Percentiles rank a stretch among this genome's conserved stretches.
These are phyloP conservation scores for Pterobdella sp. DNA, from an alignment of 2,888 invertebrate species.

Conservation along the genomic window DNA sequence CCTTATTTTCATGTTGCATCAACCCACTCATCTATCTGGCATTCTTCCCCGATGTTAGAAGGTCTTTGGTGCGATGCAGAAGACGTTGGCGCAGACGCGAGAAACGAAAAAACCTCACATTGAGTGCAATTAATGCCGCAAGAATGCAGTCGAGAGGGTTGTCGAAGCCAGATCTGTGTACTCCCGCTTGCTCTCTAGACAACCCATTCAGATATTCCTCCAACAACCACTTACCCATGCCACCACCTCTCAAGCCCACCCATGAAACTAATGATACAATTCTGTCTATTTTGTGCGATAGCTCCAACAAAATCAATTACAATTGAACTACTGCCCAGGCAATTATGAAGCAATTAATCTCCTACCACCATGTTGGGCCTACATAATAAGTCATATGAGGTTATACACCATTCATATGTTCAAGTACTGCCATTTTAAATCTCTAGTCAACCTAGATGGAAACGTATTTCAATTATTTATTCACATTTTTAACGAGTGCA, in stretches of 20 bases:
- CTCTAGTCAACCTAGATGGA: no score
- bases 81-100: slow-evolving; percentile 20
- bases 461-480: no score
- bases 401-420: no score
- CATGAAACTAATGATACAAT: slow-evolving; percentile 38
- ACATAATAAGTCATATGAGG: no score
- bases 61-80: slow-evolving; percentile 29
- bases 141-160: slow-evolving; percentile 11
- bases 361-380: no score
- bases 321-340: no score
- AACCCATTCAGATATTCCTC: background rate
- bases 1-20: slow-evolving; percentile 32
- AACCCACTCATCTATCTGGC: slow-evolving; percentile 34
- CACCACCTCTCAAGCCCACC: background rate
- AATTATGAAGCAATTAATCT: no score
- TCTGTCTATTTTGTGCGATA: slow-evolving; percentile 39
- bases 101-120: slow-evolving; percentile 3
- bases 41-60: slow-evolving; percentile 31
- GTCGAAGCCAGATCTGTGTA: background rate
- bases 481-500: no score
- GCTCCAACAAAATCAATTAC: slow-evolving; percentile 39
- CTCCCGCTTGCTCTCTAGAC: background rate
- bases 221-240: background rate
- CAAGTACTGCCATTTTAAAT: no score
- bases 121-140: slow-evolving; percentile 5